Evolutionary conservation across 2,797 vertebrate species (phyloP), one percentile per base, ranked within the genome.

Genomic region (Garrulus glandarius): DNA sequence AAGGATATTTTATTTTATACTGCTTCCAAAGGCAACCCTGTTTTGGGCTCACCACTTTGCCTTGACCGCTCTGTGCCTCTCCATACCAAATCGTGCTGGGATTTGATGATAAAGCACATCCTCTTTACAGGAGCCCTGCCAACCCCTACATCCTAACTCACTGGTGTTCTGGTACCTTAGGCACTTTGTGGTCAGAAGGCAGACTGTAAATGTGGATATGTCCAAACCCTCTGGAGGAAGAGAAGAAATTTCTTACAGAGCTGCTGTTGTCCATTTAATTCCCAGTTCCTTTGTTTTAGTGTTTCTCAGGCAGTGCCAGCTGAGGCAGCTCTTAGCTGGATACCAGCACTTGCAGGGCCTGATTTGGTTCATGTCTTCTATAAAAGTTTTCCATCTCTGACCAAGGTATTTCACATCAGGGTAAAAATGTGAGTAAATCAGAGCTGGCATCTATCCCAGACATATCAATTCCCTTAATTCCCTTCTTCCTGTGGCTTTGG

Each of bases 371-470:
- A 93, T 71, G 77, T 93, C 90, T 95, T 96, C 95, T 83, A 93
- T 96, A 96, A 96, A 96, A 96, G 77, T 96, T 98, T 97, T 97
- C 96, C 96, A 75, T 97, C 93, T 96, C 93, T 97, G 95, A 98
- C 95, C 96, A 96, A 98, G 94, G 92, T 97, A 97, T 97, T 98
- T 98, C 97, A 96, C 95, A 96, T 97, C 93, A 52, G 97, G 96
- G 96, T 97, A 97, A 97, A 98, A 97, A 98, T 97, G 93, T 96
- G 92, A 98, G 96, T 97, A 97, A 97, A 98, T 97, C 97, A 98
- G 91, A 97, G 92, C 92, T 97, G 97, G 98, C 96, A 95, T 87
- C 94, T 76, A 80, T 97, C 98, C 97, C 97, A 98, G 96, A 97
- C 94, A 80, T 97, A 97, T 98, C 96, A 90, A 94, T 98, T 98